Base-by-base conservation (phyloP, 2,888 invertebrate species). In the Eupelmus urozonus region DNA sequence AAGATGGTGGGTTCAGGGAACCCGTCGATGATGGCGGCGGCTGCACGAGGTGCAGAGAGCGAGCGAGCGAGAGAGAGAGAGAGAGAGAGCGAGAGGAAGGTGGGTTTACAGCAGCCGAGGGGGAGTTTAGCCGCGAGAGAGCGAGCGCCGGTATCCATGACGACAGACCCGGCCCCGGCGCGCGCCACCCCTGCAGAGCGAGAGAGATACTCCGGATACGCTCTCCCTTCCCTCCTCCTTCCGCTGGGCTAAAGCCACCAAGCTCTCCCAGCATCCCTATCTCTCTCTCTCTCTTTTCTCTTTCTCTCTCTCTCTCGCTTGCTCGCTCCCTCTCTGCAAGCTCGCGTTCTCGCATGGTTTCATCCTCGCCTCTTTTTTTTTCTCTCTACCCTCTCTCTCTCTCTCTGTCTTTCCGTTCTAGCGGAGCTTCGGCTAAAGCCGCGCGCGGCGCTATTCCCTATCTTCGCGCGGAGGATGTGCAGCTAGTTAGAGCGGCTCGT, bases 21-120 rank as follows among this genome's bases (percentile, higher is more conserved):
- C 29, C 40, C 51, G 76, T 87, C 89, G 88, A 89, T 88, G 88
- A 89, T 89, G 89, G 89, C 89, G 89, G 88, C 85, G 83, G 83
- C 79, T 83, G 53, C 62, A 25, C 55, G 2, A 4, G 53, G 7
- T n/a, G 16, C 11, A 82, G 80, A 81, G 81, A 16, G 27, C n/a
- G 57, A 45, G 45, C 45, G 13, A 49, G 82, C 82, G 71, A 82
- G 59, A 34, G 42, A 40, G 29, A 62, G 40, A 40, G 59, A 59
- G 71, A 83, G 65, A 27, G 42, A 66, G 71, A 49, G 45, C 20
- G 70, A 79, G 74, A 70, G 65, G 80, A 81, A 82, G 80, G 60
- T 73, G 76, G 67, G 67, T 51, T 70, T 66, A 70, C 42, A 25
- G 40, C 71, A 45, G 57, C n/a, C n/a, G n/a, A 23, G 23, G 66